Evolutionary conservation across 2,113 vertebrate species (phyloP).

Genomic region (Parotia lawesii): DNA sequence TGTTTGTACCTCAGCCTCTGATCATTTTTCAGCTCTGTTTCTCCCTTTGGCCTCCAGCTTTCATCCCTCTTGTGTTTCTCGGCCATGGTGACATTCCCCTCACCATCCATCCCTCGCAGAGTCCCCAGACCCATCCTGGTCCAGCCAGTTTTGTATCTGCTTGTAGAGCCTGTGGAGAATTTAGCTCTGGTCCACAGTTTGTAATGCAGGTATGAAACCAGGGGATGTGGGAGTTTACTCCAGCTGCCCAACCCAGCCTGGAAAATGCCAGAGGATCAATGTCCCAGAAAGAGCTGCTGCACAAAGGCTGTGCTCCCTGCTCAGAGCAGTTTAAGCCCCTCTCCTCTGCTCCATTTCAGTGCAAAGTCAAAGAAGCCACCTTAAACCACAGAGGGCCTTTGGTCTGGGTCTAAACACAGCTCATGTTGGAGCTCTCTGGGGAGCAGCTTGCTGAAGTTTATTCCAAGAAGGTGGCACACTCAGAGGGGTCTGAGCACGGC

Average conservation of each 20-base stretch:
- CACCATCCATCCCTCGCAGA: background rate
- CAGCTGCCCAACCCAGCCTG: background rate
- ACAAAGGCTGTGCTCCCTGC: background rate
- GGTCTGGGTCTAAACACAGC: background rate
- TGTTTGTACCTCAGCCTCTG: background rate
- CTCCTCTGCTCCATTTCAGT: background rate
- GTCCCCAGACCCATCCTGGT: background rate
- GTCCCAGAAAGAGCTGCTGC: background rate
- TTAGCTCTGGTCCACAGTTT: background rate
- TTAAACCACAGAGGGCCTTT: background rate
- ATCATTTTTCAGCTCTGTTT: background rate
- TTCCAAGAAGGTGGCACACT: background rate
- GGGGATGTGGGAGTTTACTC: background rate
- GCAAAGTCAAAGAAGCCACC: background rate
- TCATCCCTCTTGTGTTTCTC: background rate
- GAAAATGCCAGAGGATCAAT: background rate
- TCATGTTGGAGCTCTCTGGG: background rate
- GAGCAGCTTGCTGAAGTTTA: background rate
- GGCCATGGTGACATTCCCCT: background rate
- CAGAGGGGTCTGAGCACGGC: background rate
- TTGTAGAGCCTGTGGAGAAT: accelerated
- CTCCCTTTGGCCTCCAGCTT: background rate
- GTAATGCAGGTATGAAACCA: background rate
- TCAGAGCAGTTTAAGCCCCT: background rate
- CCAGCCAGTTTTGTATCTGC: background rate